Conservation (phyloP, 2,888 invertebrate genomes). For the Agriopis leucophaearia region DNA sequence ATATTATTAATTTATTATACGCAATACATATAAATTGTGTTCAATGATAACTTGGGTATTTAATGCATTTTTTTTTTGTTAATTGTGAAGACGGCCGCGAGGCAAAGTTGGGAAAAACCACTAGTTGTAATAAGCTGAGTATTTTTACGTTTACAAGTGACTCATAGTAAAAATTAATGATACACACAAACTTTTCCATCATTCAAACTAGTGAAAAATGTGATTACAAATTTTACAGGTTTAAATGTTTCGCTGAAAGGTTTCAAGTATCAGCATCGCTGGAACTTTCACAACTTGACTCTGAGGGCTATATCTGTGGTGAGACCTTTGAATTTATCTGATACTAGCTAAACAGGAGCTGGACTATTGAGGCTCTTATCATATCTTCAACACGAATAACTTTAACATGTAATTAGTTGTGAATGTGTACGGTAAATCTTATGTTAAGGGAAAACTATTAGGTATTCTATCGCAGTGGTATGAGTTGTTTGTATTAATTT, state of each 20-base stretch:
- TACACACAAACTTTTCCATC: not conserved
- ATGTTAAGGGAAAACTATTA: not conserved
- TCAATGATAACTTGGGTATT: too few relatives aligned
- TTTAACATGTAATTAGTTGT: not conserved
- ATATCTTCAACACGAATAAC: not conserved
- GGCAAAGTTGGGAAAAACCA: too few relatives aligned
- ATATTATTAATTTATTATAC: too few relatives aligned
- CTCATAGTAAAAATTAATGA: not conserved
- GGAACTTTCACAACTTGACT: constrained; percentile 78
- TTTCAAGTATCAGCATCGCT: constrained; percentile 77
- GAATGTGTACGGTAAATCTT: not conserved
- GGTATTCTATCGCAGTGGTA: not conserved
- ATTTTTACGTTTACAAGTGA: too few relatives aligned
- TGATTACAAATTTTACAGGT: constrained; percentile 57
- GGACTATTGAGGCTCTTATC: not conserved
- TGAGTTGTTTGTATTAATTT: not conserved
- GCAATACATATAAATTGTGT: too few relatives aligned
- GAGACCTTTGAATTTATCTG: constrained; percentile 11
- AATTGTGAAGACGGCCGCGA: too few relatives aligned
- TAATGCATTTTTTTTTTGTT: too few relatives aligned
- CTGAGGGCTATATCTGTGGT: constrained; percentile 68
- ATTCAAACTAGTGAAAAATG: not conserved
- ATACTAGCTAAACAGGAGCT: not conserved
- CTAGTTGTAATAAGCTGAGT: too few relatives aligned
- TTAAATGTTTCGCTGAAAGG: constrained; percentile 55